phyloP scores from a whole-genome alignment of 2,113 vertebrate species.

The Mugil cephalus region DNA sequence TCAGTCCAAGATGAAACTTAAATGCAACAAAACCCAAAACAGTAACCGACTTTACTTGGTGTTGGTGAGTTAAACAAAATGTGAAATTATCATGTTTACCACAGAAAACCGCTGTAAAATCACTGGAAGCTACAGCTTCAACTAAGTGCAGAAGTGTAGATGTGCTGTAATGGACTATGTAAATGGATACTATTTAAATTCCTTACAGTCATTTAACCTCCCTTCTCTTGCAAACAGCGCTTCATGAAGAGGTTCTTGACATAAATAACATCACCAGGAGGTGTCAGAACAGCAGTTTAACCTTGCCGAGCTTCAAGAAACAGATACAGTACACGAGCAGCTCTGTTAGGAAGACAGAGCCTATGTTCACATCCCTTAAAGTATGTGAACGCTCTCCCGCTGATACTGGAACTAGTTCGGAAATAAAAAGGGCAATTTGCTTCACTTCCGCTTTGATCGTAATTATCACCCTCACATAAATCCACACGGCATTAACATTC shows the following conservation, averaged over 20 bases:
- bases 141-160: too few species aligned
- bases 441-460: background rate
- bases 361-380: conserved; percentile 6
- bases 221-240: conserved; percentile 10
- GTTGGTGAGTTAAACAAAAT: too few species aligned
- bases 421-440: background rate
- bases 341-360: conserved; percentile 15
- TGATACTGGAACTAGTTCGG: background rate
- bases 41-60: too few species aligned
- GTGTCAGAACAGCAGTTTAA: conserved; percentile 26
- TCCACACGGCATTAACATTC: background rate
- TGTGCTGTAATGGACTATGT: too few species aligned
- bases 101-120: too few species aligned
- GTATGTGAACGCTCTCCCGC: background rate
- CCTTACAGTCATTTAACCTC: background rate
- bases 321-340: conserved; percentile 11
- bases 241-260: conserved; percentile 36
- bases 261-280: conserved; percentile 26
- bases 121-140: too few species aligned
- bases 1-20: too few species aligned
- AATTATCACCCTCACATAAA: conserved; percentile 14
- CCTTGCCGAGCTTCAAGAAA: conserved; percentile 37
- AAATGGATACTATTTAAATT: too few species aligned
- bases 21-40: too few species aligned
- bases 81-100: too few species aligned